Conservation (phyloP, 2,797 vertebrate species). For the Paramormyrops hopkinsi region DNA sequence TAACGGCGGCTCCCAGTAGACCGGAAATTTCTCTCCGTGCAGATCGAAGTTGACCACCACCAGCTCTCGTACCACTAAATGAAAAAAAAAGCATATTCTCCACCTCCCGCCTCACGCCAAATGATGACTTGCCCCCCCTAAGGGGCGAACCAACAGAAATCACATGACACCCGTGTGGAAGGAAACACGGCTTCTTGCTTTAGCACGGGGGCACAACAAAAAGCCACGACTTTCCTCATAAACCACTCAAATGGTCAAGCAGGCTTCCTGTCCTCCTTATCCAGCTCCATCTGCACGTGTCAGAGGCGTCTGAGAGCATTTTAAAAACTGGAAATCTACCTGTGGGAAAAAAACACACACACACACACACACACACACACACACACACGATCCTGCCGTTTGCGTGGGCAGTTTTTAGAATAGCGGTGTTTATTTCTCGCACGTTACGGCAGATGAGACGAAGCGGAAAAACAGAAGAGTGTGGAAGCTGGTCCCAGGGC, state of each 20-base stretch:
- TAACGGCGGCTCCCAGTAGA: background rate
- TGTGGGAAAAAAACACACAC: background rate
- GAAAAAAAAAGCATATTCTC: background rate
- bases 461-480: background rate
- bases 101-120: background rate
- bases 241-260: background rate
- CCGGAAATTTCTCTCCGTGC: background rate
- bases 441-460: background rate
- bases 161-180: background rate
- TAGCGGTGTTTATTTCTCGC: background rate
- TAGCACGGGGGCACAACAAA: background rate
- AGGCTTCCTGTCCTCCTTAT: background rate
- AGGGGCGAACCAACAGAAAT: background rate
- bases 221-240: background rate
- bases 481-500: background rate
- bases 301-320: background rate
- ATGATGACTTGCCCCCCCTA: background rate
- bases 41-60: background rate
- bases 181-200: background rate
- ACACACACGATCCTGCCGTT: background rate
- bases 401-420: background rate
- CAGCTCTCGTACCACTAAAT: background rate
- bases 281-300: background rate
- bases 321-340: background rate
- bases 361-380: background rate